Evolutionary conservation across 2,113 vertebrate species (phyloP).

Genomic region (Orthonyx spaldingii): DNA sequence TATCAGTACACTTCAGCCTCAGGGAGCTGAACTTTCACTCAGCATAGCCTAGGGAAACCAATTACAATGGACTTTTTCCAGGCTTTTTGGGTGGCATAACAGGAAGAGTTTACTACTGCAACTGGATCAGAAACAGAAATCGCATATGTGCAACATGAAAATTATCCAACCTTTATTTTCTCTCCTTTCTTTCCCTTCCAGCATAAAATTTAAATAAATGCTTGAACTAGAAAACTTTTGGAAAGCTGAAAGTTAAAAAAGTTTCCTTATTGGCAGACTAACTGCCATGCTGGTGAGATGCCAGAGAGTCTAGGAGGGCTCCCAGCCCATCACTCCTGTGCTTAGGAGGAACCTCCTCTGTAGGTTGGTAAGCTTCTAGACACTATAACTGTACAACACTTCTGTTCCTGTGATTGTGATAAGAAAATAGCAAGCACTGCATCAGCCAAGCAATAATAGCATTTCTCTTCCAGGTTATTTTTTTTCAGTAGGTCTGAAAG

Average conservation of each 20-base stretch:
- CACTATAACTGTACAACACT: background rate
- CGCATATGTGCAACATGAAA: background rate
- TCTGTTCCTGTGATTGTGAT: background rate
- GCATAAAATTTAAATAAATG: background rate
- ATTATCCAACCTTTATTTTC: background rate
- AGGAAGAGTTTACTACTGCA: background rate
- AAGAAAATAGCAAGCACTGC: background rate
- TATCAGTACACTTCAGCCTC: conserved; percentile 37
- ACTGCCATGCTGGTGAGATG: background rate
- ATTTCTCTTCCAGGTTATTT: background rate
- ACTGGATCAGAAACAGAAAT: background rate
- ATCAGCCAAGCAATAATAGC: background rate
- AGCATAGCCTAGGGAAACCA: conserved; percentile 41
- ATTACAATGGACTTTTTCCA: conserved; percentile 42
- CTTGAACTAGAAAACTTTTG: background rate
- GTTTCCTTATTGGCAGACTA: background rate
- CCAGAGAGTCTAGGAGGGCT: background rate
- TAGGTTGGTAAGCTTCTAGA: background rate
- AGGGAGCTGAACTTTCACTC: conserved; percentile 22
- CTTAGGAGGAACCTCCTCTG: background rate
- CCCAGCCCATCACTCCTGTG: background rate
- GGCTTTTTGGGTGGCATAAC: background rate
- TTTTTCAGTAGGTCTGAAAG: background rate
- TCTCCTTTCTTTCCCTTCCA: background rate
- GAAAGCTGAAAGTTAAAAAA: background rate